Base-by-base conservation (phyloP, 2,888 invertebrate species). In the Aromia moschata region DNA sequence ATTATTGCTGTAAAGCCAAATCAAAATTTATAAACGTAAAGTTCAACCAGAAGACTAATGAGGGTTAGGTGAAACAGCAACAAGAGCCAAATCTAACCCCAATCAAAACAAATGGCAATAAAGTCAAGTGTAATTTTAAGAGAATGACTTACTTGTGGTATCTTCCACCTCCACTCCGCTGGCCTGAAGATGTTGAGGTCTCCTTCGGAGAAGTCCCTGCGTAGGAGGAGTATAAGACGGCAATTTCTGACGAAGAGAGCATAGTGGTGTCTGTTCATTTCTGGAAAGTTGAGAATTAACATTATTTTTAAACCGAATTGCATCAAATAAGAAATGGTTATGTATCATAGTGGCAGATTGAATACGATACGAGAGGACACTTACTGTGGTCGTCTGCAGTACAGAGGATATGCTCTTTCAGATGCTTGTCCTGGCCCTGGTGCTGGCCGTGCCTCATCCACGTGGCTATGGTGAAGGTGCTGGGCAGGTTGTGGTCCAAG, bases 241-340 rank as follows among this genome's bases (percentile, higher is more conserved):
- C 98, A 98, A 84, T 98, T 98, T 69, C 98, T 90, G 1, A 99
- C 91, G 84, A 98, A 98, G 70, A 98, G 83, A 1, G 98, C 95
- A 84, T 97, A 98, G 83, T 99, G 99, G 82, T 99, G 98, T 2
- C 99, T 91, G 84, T 98, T 98, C 96, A 98, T 97, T 83, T 95
- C 96, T 96, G 83, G 1, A 82, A 80, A 61, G 38, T 1, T 18
- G 37, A 41, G 7, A 53, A 11, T 9, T 2, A 1, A 25, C 7
- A 5, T 40, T 5, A 11, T 10, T 33, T 7, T 10, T 11, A 11
- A n/a, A 11, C 33, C 10, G 7, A 11, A 10, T 7, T 33, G 11
- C 33, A 2, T 33, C 25, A 25, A 25, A 25, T 25, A 25, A 25
- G 7, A 25, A 25, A 25, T 25, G 25, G 4, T 5, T 25, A 25